Evolutionary conservation across 1,140 invertebrate species (phyloP), one percentile per base, ranked within the genome.

Genomic region (Drosophila serrata): DNA sequence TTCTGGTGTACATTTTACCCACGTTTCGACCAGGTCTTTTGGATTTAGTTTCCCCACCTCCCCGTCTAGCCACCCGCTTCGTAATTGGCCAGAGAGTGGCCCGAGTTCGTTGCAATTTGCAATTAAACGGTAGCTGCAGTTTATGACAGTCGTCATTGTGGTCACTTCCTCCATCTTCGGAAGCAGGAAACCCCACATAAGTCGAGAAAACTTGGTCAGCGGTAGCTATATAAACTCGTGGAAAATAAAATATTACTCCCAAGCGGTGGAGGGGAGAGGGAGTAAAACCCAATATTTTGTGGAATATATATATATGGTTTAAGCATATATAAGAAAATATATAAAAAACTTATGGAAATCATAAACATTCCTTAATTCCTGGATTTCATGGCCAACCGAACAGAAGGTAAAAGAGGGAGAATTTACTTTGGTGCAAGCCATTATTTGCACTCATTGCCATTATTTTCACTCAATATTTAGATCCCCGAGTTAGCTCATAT

Each of bases 101-200:
- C 11, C 58, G 19, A 24, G 43, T 63, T 68, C 27, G 43, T 35
- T 63, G 59, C 45, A 68, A 63, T 51, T 68, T 68, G 64, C 59
- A 68, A 68, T 68, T 68, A 67, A 67, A 42, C 43, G 62, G 33
- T 33, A 12, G 64, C 64, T 67, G 43, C 59, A 46, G 58, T 58
- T 58, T 24, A 48, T 48, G 35, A n/a, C 59, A 63, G 35, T 68
- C 45, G 27, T 58, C 61, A 11, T 24, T 59, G 29, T 35, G 42
- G 58, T 63, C 27, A 45, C 35, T 40, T 48, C 17, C 31, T 37
- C 7, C 42, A 45, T 17, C 31, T 67, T 46, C 8, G 17, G 13
- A 2, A 12, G 17, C 33, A 4, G 33, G 8, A 39, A 57, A 57
- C 29, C 13, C 56, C 43, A 31, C 59, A 27, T 7, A 12, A 35